phyloP scores from a whole-genome alignment of 2,113 vertebrate species.

The Varanus salvator region DNA sequence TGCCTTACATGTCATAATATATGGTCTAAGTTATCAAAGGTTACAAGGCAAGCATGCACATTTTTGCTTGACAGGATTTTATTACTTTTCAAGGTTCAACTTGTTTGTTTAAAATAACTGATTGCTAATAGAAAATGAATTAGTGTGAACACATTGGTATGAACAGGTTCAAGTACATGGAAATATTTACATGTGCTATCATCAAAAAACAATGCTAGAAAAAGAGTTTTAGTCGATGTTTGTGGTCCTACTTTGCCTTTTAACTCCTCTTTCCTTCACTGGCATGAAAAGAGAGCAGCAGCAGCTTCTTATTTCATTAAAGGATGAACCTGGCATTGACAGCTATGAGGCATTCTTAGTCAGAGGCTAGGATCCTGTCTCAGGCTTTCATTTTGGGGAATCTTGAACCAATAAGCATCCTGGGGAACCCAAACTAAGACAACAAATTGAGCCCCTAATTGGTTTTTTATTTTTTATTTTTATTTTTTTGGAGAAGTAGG shows the following conservation, averaged over 20 bases:
- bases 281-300: conserved; percentile 38
- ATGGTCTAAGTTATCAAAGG: conserved; percentile 13
- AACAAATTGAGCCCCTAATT: conserved; percentile 43
- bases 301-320: conserved; percentile 57
- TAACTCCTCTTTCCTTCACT: not conserved
- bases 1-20: conserved; percentile 24
- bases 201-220: not conserved
- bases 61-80: conserved; percentile 48
- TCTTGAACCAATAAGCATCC: conserved; percentile 43
- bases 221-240: not conserved
- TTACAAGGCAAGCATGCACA: not conserved
- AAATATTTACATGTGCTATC: not conserved
- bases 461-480: no score
- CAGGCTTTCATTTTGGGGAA: conserved; percentile 71
- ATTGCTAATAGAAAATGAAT: conserved; percentile 52
- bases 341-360: conserved; percentile 54
- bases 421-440: conserved; percentile 62
- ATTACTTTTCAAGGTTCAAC: conserved; percentile 66
- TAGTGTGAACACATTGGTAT: not conserved
- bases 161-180: not conserved
- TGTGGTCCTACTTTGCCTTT: not conserved
- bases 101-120: conserved; percentile 58
- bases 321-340: conserved; percentile 57
- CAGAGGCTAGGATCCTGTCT: conserved; percentile 59
- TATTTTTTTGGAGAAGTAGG: no score